Evolutionary conservation across 2,888 invertebrate species (phyloP).

Genomic region (Therioaphis trifolii): DNA sequence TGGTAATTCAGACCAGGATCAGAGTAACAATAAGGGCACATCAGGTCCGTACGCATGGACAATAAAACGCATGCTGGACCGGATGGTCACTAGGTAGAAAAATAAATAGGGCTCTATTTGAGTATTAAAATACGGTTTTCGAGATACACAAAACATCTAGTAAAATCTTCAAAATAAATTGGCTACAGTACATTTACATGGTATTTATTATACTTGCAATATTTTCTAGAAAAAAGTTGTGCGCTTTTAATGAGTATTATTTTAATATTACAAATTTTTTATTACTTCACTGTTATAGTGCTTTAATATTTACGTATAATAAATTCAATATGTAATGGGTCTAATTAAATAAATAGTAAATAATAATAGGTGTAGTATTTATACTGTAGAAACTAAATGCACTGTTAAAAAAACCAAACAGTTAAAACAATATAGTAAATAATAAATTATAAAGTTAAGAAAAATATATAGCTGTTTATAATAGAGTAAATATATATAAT

Average conservation of each 20-base stretch:
- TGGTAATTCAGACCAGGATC: conserved; percentile 89
- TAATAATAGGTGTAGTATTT: not conserved
- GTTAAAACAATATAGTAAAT: not conserved
- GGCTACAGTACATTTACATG: not conserved
- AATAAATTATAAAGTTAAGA: not conserved
- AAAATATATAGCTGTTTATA: not conserved
- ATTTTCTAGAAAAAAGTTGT: not conserved
- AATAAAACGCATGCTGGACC: conserved; percentile 51
- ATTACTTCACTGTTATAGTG: not conserved
- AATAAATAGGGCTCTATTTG: conserved; percentile 10
- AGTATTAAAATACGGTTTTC: conserved; percentile 8
- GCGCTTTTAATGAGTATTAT: conserved; percentile 13
- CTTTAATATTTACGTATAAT: conserved; percentile 11
- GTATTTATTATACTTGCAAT: not conserved
- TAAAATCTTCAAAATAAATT: conserved; percentile 16
- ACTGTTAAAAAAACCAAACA: not conserved
- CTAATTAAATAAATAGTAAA: conserved; percentile 23
- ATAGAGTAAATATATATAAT: not conserved
- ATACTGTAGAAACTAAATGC: not conserved
- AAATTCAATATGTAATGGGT: not conserved
- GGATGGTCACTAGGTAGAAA: conserved; percentile 46
- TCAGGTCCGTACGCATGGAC: conserved; percentile 60
- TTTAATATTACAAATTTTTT: not conserved
- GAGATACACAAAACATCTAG: not conserved
- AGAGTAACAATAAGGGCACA: conserved; percentile 69